These are phyloP conservation scores for Brachystomella parvula DNA, from an alignment of 1,140 invertebrate genomes.

Conservation along the genomic window DNA sequence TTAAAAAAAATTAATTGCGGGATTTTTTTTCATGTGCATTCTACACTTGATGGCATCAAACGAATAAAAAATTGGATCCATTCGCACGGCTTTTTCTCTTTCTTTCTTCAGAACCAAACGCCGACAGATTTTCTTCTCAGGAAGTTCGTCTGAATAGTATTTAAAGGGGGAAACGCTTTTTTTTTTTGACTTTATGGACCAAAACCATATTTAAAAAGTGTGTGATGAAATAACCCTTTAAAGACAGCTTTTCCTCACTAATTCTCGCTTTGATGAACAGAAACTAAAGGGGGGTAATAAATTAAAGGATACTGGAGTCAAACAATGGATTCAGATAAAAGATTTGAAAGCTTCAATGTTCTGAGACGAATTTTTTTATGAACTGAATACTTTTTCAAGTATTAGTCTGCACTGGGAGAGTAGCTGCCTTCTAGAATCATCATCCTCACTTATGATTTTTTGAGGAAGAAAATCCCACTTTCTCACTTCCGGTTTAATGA, in stretches of 20 bases:
- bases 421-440: neutral
- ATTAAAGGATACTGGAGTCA: neutral
- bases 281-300: slow-evolving; percentile 5
- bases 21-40: too few species aligned
- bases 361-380: slow-evolving; percentile 12
- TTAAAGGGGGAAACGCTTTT: neutral
- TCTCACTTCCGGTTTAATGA: slow-evolving; percentile 12
- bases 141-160: slow-evolving; percentile 2
- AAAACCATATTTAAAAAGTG: neutral
- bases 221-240: slow-evolving; percentile 1
- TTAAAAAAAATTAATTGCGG: too few species aligned
- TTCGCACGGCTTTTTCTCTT: too few species aligned
- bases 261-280: slow-evolving; percentile 2
- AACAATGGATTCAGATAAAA: neutral
- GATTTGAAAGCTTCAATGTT: slow-evolving; percentile 1
- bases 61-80: too few species aligned
- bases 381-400: neutral
- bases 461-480: neutral
- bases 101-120: too few species aligned
- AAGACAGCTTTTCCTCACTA: neutral
- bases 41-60: too few species aligned
- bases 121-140: too few species aligned
- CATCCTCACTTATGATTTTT: neutral
- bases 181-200: neutral
- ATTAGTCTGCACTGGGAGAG: neutral